Conservation (phyloP, 2,888 invertebrate genomes). For the Eumacrocentrus americanus region DNA sequence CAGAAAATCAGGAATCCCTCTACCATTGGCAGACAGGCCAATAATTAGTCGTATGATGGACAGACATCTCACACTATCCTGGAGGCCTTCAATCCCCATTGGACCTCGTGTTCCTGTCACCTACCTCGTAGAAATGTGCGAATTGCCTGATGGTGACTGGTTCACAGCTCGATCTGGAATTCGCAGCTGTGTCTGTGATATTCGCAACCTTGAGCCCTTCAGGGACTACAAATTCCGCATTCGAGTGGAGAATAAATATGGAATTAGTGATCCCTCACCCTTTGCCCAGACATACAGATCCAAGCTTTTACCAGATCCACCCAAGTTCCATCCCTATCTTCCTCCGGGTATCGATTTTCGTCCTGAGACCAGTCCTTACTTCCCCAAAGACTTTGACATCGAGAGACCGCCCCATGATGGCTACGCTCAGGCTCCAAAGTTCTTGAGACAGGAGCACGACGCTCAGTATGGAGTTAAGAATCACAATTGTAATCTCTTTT, state of each 20-base stretch:
- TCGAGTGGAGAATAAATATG: constrained; percentile 95
- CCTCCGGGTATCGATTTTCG: constrained; percentile 82
- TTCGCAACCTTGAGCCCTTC: constrained; percentile 88
- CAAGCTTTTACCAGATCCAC: constrained; percentile 79
- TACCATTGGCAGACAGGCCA: constrained; percentile 88
- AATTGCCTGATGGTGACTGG: constrained; percentile 92
- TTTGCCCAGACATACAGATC: constrained; percentile 81
- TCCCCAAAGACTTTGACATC: constrained; percentile 91
- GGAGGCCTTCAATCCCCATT: constrained; percentile 91
- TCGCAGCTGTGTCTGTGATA: constrained; percentile 87
- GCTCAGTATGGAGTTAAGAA: constrained; percentile 91
- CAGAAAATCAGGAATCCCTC: constrained; percentile 81
- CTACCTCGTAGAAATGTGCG: constrained; percentile 94
- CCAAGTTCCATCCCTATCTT: constrained; percentile 79
- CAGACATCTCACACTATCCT: constrained; percentile 84
- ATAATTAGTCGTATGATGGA: constrained; percentile 93
- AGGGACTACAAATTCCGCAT: constrained; percentile 95
- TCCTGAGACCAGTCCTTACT: constrained; percentile 84
- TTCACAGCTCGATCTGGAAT: constrained; percentile 84
- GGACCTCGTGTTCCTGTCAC: constrained; percentile 89
- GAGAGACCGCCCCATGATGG: constrained; percentile 86
- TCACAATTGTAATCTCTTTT: constrained; percentile 87
- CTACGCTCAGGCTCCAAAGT: constrained; percentile 83
- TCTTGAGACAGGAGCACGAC: constrained; percentile 85
- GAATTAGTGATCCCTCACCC: constrained; percentile 95